Conservation (phyloP, 2,797 vertebrate genomes). For the Podarcis lilfordi region DNA sequence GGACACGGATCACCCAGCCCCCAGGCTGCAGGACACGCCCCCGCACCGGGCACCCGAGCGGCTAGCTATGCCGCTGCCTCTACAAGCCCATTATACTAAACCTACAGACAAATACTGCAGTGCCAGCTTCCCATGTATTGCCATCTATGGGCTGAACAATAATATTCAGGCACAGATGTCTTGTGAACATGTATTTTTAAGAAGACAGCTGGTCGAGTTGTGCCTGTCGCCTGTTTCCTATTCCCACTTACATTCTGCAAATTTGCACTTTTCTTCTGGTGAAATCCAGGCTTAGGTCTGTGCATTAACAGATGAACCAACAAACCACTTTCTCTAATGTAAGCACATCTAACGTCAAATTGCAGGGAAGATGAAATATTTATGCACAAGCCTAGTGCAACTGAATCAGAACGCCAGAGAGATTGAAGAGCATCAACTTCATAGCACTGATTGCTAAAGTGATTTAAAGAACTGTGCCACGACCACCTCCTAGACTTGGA, state of each 20-base stretch:
- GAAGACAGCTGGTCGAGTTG: conserved; percentile 14
- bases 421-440: neutral
- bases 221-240: neutral
- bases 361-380: conserved; percentile 11
- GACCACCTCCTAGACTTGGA: neutral
- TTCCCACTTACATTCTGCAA: conserved; percentile 27
- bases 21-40: too few species aligned
- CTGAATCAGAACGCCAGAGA: neutral
- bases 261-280: neutral
- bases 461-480: neutral
- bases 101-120: neutral
- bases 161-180: conserved; percentile 22
- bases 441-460: neutral
- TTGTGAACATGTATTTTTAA: conserved; percentile 30
- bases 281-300: neutral
- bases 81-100: neutral
- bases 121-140: neutral
- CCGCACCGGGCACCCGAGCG: too few species aligned
- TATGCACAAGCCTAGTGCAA: conserved; percentile 13
- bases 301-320: conserved; percentile 31
- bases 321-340: conserved; percentile 16
- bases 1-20: too few species aligned
- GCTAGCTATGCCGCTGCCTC: too few species aligned
- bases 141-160: neutral
- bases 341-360: conserved; percentile 29